Base-by-base conservation (phyloP, 1,140 invertebrate species). In the Phymastichus coffea region DNA sequence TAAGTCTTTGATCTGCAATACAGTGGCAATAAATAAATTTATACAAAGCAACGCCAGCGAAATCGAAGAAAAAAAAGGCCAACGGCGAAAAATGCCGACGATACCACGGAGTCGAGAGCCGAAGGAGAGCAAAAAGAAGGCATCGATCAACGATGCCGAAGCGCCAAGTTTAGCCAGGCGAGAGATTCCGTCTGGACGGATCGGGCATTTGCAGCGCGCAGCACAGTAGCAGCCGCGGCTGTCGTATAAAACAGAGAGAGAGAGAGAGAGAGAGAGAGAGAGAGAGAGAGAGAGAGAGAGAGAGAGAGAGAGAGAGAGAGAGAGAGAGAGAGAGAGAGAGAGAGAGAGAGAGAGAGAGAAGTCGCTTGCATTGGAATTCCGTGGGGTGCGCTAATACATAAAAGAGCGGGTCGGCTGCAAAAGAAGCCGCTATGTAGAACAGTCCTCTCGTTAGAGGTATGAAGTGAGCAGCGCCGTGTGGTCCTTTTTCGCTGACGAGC, bases 91-190 rank as follows among this genome's bases (percentile, higher is more conserved):
- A n/a, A n/a, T n/a, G n/a, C n/a, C n/a, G n/a, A n/a, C n/a, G n/a
- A n/a, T n/a, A n/a, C n/a, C n/a, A n/a, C n/a, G n/a, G n/a, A n/a
- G n/a, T n/a, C n/a, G n/a, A n/a, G n/a, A n/a, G n/a, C n/a, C n/a
- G n/a, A n/a, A n/a, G n/a, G n/a, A n/a, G n/a, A n/a, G n/a, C n/a
- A n/a, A n/a, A n/a, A n/a, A n/a, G n/a, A n/a, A n/a, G n/a, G n/a
- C n/a, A n/a, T n/a, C n/a, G n/a, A n/a, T n/a, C n/a, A 65, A 63
- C 60, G 51, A 30, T 25, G 46, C 25, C 3, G 6, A 4, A 38
- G 49, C 30, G 47, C 30, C 20, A 49, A 49, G 17, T 49, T 49
- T 37, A 49, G 26, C 28, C 46, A 8, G 46, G n/a, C 46, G 47
- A 35, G 26, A 37, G 17, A 49, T 49, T 49, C 47, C 47, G 22